A percentile compares a stretch with the other conserved stretches of the same genome.
These are phyloP conservation scores for Philopotamus ludificatus DNA, from an alignment of 1,140 invertebrate genomes.

Conservation along the genomic window DNA sequence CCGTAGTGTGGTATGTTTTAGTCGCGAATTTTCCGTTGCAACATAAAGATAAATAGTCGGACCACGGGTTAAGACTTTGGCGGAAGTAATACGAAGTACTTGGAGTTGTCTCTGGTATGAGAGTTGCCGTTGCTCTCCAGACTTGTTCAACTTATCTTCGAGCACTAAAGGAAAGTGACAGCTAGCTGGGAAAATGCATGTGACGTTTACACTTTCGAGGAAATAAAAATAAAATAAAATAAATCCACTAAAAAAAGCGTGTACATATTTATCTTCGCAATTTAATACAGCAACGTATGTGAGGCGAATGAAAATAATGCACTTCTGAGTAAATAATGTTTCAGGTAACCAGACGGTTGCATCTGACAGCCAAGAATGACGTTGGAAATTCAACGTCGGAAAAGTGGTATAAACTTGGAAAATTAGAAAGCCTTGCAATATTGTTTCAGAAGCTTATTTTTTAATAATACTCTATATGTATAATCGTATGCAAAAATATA, in stretches of 20 bases:
- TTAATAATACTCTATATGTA: no score
- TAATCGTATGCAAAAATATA: no score
- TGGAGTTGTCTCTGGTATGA: background rate
- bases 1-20: conserved; percentile 1
- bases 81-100: background rate
- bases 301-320: no score
- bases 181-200: conserved; percentile 10
- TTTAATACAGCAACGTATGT: background rate
- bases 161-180: conserved; percentile 19
- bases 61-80: background rate
- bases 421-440: no score
- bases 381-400: background rate
- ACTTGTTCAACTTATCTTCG: background rate
- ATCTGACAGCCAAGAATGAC: background rate
- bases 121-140: background rate
- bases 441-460: no score
- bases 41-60: background rate
- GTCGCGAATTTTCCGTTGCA: background rate
- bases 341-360: background rate
- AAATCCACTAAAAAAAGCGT: no score
- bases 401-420: no score
- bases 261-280: no score
- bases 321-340: no score
- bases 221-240: no score
- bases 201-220: conserved; percentile 5